Conservation (phyloP, 2,113 vertebrate species). For the Strigops habroptila region DNA sequence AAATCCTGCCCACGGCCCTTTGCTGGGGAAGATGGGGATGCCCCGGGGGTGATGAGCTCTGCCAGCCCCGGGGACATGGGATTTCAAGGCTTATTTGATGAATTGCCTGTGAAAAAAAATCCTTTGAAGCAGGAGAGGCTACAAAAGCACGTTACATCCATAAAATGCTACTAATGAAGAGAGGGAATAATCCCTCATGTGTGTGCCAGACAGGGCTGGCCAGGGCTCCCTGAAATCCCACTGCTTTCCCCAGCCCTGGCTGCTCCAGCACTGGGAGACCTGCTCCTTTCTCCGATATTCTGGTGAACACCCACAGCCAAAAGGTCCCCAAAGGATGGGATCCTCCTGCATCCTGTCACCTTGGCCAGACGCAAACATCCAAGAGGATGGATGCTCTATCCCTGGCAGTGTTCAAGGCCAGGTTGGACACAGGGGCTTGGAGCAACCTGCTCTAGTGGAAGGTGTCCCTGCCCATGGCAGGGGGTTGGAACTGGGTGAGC, state of each 20-base stretch:
- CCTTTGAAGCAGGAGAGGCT: background rate
- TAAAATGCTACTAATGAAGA: background rate
- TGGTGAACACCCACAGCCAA: accelerated
- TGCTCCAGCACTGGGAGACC: accelerated
- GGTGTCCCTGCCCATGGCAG: too few species aligned
- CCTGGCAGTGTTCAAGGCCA: background rate
- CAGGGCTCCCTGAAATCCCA: background rate
- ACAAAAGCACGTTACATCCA: background rate
- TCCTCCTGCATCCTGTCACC: background rate
- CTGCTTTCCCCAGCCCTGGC: background rate
- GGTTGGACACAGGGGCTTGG: background rate
- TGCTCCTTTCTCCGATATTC: background rate
- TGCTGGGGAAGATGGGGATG: background rate
- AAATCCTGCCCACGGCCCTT: background rate
- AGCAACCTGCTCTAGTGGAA: background rate
- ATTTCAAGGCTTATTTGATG: background rate
- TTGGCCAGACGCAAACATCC: background rate
- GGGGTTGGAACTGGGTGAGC: background rate
- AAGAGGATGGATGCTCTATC: background rate
- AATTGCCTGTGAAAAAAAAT: background rate
- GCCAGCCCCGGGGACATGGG: background rate
- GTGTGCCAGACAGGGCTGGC: background rate
- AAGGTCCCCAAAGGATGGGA: background rate
- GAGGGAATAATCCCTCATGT: background rate
- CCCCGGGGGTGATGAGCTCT: background rate